Evolutionary conservation across 2,797 vertebrate genomes (phyloP).

Genomic region (Smutsia gigantea): DNA sequence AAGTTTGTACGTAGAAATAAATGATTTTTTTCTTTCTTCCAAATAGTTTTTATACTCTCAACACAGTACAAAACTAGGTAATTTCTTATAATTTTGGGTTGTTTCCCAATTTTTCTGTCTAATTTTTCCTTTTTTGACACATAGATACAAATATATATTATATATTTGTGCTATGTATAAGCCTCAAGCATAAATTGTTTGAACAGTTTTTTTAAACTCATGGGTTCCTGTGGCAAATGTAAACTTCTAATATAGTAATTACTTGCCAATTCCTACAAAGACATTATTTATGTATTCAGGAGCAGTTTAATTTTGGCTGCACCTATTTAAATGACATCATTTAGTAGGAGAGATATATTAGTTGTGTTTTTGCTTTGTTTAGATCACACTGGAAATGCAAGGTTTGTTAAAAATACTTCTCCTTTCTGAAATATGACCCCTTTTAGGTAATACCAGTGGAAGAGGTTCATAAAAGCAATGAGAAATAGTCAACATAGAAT

Average conservation of each 20-base stretch:
- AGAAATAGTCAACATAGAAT: background rate
- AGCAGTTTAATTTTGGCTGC: conserved; percentile 44
- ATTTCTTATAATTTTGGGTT: conserved; percentile 22
- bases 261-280: conserved; percentile 46
- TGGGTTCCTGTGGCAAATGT: background rate
- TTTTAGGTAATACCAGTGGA: background rate
- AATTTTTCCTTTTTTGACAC: conserved; percentile 31
- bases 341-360: background rate
- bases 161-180: background rate
- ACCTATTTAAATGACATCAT: conserved; percentile 24
- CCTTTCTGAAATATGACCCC: background rate
- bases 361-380: conserved; percentile 51
- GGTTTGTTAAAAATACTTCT: conserved; percentile 55
- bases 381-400: conserved; percentile 1
- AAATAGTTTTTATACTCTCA: background rate
- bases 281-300: conserved; percentile 38
- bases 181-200: background rate
- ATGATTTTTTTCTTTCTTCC: conserved; percentile 7
- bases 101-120: conserved; percentile 40
- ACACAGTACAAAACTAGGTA: background rate
- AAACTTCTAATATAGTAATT: conserved; percentile 44
- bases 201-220: conserved; percentile 20
- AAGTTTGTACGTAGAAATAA: conserved; percentile 29
- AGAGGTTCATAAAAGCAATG: conserved; percentile 32
- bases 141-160: conserved; percentile 11